A percentile compares a stretch with the other conserved stretches of the same genome.
These are phyloP conservation scores for Atopsyche davidsoni DNA, from an alignment of 1,140 invertebrate species.

Conservation along the genomic window DNA sequence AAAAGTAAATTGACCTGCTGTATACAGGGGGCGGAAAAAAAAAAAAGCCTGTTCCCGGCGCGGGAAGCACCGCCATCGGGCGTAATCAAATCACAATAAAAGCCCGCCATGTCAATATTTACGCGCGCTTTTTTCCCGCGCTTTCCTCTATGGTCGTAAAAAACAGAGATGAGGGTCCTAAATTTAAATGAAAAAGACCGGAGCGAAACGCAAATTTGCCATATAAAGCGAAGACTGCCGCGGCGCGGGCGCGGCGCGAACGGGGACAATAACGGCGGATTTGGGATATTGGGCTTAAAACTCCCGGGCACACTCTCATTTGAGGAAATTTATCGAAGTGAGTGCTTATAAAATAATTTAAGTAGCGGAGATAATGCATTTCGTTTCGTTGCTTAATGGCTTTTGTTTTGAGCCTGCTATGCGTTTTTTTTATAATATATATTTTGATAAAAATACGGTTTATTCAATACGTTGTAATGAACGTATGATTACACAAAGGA, in stretches of 20 bases:
- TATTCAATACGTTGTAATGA: too few species aligned
- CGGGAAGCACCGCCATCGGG: conserved; percentile 21
- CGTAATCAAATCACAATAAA: conserved; percentile 32
- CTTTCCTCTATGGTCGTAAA: conserved; percentile 29
- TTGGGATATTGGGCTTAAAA: conserved; percentile 30
- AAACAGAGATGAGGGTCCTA: conserved; percentile 31
- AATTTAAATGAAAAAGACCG: conserved; percentile 32
- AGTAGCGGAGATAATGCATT: too few species aligned
- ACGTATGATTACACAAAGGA: too few species aligned
- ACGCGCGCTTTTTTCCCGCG: conserved; percentile 29
- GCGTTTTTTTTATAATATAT: too few species aligned
- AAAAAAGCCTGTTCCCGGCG: too few species aligned
- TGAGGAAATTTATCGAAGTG: conserved; percentile 27
- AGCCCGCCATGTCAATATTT: conserved; percentile 31
- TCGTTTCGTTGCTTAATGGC: too few species aligned
- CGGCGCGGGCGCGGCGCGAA: conserved; percentile 23
- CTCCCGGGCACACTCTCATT: conserved; percentile 28
- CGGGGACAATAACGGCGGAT: conserved; percentile 30
- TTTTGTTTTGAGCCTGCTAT: too few species aligned
- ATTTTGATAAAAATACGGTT: too few species aligned
- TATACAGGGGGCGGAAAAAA: too few species aligned
- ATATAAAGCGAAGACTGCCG: conserved; percentile 27
- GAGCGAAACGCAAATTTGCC: conserved; percentile 31
- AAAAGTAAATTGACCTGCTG: not conserved
- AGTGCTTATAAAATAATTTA: conserved; percentile 31